Evolutionary conservation across 2,113 vertebrate genomes (phyloP).

Genomic region (Actenoides lindsayi): DNA sequence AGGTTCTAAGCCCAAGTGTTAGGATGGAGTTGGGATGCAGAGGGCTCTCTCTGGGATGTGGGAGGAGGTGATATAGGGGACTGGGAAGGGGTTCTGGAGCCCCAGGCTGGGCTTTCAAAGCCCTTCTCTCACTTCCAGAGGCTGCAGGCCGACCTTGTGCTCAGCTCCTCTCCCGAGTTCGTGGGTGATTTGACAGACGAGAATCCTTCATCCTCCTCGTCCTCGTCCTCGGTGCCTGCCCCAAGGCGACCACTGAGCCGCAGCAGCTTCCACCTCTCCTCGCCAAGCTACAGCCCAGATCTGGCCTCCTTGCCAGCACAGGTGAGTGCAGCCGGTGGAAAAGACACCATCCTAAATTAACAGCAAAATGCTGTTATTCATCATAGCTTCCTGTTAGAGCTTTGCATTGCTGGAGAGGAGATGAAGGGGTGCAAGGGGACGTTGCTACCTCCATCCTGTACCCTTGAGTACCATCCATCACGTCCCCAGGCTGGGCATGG

Average conservation of each 20-base stretch:
- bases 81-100: background rate
- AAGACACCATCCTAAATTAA: background rate
- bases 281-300: background rate
- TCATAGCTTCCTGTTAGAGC: background rate
- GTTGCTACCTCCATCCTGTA: background rate
- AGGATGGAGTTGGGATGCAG: background rate
- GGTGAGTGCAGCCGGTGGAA: background rate
- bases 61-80: background rate
- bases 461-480: background rate
- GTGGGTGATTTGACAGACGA: background rate
- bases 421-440: background rate
- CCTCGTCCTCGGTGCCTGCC: background rate
- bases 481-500: rapidly evolving
- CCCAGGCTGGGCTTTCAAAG: background rate
- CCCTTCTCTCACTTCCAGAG: background rate
- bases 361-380: background rate
- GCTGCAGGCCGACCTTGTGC: background rate
- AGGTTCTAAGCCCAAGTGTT: background rate
- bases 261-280: conserved; percentile 34
- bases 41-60: too few species aligned
- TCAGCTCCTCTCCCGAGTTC: background rate
- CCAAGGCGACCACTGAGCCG: background rate
- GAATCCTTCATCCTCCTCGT: background rate
- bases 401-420: background rate
- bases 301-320: background rate